Percentiles rank a stretch among this genome's conserved stretches.
Conservation (phyloP, 1,140 invertebrate genomes). For the Temnothorax longispinosus region DNA sequence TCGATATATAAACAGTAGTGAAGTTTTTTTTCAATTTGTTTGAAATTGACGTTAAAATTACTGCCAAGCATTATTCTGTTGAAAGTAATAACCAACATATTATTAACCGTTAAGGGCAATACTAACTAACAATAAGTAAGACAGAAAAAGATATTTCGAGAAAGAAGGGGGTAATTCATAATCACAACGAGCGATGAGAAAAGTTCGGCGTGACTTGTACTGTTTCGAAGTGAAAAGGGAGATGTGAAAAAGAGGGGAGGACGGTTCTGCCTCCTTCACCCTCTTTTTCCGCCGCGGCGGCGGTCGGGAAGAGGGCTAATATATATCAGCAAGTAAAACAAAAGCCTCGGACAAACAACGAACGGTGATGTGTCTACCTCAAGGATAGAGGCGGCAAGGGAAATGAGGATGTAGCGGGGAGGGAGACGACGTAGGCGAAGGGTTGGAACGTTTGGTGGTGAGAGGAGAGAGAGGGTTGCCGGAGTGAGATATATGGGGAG, state of each 20-base stretch:
- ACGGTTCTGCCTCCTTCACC: slow-evolving; percentile 47
- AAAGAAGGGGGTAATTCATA: neutral
- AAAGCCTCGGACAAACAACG: slow-evolving; percentile 83
- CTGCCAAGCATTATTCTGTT: neutral
- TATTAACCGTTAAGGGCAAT: neutral
- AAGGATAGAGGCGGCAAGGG: slow-evolving; percentile 75
- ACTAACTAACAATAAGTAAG: neutral
- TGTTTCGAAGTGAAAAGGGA: slow-evolving; percentile 48
- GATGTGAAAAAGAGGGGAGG: slow-evolving; percentile 51
- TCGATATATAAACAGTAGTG: slow-evolving; percentile 13
- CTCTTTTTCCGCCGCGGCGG: slow-evolving; percentile 45
- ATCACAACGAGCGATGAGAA: slow-evolving; percentile 39
- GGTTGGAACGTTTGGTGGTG: slow-evolving; percentile 13
- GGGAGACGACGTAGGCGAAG: slow-evolving; percentile 68
- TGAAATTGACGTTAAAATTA: neutral
- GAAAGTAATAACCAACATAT: neutral
- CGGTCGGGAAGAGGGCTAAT: slow-evolving; percentile 74
- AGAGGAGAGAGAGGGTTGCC: slow-evolving; percentile 72
- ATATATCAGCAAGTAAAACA: slow-evolving; percentile 83
- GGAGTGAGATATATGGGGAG: slow-evolving; percentile 83
- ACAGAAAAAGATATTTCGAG: neutral
- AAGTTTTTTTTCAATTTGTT: neutral
- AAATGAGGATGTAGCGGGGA: slow-evolving; percentile 72
- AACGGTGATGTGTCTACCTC: slow-evolving; percentile 83
- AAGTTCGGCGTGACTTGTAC: slow-evolving; percentile 33